Evolutionary conservation across 2,888 invertebrate genomes (phyloP).

Genomic region (Apocheima hispidaria): DNA sequence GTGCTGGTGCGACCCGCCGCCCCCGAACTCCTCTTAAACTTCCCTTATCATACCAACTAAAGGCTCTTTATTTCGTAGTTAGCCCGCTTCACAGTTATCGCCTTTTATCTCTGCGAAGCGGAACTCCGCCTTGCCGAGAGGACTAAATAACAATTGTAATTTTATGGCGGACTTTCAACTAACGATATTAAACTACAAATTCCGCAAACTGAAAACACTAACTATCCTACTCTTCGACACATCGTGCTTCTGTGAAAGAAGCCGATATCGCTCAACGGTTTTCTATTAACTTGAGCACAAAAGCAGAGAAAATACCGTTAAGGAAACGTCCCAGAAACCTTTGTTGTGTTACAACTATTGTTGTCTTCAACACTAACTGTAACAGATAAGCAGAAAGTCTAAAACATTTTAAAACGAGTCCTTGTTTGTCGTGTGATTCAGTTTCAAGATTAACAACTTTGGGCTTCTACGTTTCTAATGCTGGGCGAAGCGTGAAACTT

Average conservation of each 20-base stretch:
- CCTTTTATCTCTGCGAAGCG: slow-evolving; percentile 64
- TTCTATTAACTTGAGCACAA: slow-evolving; percentile 72
- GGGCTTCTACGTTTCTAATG: slow-evolving; percentile 15
- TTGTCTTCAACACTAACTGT: slow-evolving; percentile 66
- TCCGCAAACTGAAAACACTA: slow-evolving; percentile 51
- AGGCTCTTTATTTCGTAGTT: slow-evolving; percentile 85
- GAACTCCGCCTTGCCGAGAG: slow-evolving; percentile 33
- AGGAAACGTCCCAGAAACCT: slow-evolving; percentile 74
- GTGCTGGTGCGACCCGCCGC: slow-evolving; percentile 72
- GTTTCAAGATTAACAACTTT: slow-evolving; percentile 26
- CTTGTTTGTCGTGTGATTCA: slow-evolving; percentile 35
- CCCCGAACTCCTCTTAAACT: slow-evolving; percentile 82
- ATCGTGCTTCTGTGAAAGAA: slow-evolving; percentile 60
- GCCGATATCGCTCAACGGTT: slow-evolving; percentile 67
- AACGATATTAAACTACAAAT: slow-evolving; percentile 39
- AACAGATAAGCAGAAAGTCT: slow-evolving; percentile 45
- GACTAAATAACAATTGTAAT: slow-evolving; percentile 41
- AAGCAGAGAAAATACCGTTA: slow-evolving; percentile 73
- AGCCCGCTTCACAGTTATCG: slow-evolving; percentile 75
- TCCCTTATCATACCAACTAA: slow-evolving; percentile 83
- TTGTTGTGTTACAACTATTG: slow-evolving; percentile 73
- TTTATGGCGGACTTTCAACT: slow-evolving; percentile 35
- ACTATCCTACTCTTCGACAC: slow-evolving; percentile 48
- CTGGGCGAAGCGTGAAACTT: slow-evolving; percentile 20
- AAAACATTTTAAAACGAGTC: slow-evolving; percentile 40